Conservation (phyloP, 1,140 invertebrate species). For the Chionoecetes opilio region DNA sequence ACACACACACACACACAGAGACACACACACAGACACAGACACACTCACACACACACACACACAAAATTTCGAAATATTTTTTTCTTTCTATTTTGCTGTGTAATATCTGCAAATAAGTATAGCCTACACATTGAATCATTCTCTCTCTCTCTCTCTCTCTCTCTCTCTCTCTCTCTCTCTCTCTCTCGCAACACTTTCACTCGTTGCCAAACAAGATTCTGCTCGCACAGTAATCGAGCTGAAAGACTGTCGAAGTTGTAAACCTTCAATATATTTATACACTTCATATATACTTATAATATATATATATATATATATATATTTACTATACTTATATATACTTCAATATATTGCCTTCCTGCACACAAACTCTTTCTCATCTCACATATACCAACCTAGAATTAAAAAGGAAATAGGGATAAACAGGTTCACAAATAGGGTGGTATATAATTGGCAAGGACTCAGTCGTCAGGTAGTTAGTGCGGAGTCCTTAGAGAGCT, state of each 20-base stretch:
- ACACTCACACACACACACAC: not conserved
- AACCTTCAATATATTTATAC: too few relatives aligned
- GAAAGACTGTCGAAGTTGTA: too few relatives aligned
- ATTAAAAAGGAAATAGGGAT: too few relatives aligned
- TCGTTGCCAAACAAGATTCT: conserved; percentile 16
- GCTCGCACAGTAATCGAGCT: not conserved
- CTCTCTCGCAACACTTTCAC: conserved; percentile 17
- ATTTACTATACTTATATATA: too few relatives aligned
- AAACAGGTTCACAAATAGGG: too few relatives aligned
- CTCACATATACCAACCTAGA: too few relatives aligned
- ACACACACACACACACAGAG: conserved; percentile 37
- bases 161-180: conserved; percentile 11
- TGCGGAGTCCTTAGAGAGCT: too few relatives aligned
- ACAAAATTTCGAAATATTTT: not conserved
- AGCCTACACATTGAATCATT: not conserved
- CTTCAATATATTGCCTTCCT: too few relatives aligned
- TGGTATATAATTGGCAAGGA: too few relatives aligned
- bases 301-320: too few relatives aligned
- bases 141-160: conserved; percentile 1
- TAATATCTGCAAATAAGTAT: not conserved
- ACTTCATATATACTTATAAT: too few relatives aligned
- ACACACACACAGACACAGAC: not conserved
- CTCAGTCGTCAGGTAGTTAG: too few relatives aligned
- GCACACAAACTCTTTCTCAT: not conserved
- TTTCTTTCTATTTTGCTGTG: not conserved